These are phyloP conservation scores for Austrolebias charrua DNA, from an alignment of 2,797 vertebrate species.

Conservation along the genomic window DNA sequence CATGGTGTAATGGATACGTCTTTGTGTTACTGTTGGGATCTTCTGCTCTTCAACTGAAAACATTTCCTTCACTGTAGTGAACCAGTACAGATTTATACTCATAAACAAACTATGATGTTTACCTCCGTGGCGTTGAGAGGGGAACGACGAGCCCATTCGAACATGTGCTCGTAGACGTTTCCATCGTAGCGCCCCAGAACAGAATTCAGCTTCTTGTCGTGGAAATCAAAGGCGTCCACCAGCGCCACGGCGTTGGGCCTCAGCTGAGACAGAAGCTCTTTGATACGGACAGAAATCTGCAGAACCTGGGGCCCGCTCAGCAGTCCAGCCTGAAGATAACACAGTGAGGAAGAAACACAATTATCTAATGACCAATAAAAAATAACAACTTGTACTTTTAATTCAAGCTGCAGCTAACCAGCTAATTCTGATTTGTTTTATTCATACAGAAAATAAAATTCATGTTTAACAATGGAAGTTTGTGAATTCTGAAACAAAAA, in stretches of 20 bases:
- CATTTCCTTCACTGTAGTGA: too few relatives aligned
- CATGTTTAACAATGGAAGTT: too few relatives aligned
- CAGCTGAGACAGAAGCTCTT: conserved; percentile 87
- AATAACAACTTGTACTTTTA: too few relatives aligned
- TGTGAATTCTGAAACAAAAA: too few relatives aligned
- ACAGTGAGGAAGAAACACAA: too few relatives aligned
- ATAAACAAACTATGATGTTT: conserved; percentile 9
- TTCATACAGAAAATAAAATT: background rate
- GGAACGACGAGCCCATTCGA: conserved; percentile 93
- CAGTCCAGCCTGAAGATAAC: conserved; percentile 81
- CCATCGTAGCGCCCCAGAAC: conserved; percentile 93
- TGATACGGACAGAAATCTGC: conserved; percentile 83
- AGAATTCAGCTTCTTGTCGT: conserved; percentile 85
- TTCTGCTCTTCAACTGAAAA: background rate
- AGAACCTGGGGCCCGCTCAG: conserved; percentile 83
- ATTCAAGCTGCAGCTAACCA: too few relatives aligned
- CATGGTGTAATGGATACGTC: background rate
- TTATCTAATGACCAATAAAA: background rate
- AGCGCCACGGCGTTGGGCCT: conserved; percentile 89
- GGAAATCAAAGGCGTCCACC: conserved; percentile 91
- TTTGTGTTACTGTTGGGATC: background rate
- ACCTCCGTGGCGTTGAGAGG: conserved; percentile 93
- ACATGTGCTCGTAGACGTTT: conserved; percentile 95
- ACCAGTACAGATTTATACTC: too few relatives aligned
- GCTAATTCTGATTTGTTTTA: background rate